phyloP scores from a whole-genome alignment of 2,888 invertebrate genomes.

The Phaonia tiefii region DNA sequence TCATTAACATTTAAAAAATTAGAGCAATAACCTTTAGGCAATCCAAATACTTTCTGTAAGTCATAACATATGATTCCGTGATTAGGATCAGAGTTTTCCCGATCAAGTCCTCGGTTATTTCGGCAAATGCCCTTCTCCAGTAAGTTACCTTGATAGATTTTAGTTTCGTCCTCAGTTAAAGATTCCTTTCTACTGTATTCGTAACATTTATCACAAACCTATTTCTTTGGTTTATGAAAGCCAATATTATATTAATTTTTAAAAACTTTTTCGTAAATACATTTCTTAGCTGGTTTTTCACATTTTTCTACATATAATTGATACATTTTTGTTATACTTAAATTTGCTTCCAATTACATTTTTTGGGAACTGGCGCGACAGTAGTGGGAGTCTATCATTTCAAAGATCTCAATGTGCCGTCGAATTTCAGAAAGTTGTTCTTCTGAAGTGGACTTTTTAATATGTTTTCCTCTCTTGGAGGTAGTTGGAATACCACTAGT shows the following conservation, averaged over 20 bases:
- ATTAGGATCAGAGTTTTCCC: background rate
- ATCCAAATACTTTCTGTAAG: constrained; percentile 8
- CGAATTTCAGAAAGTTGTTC: background rate
- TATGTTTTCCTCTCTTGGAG: constrained; percentile 7
- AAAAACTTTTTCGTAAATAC: constrained; percentile 7
- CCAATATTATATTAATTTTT: constrained; percentile 6
- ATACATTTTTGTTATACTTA: constrained; percentile 9
- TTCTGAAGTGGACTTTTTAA: background rate
- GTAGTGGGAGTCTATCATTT: constrained; percentile 6
- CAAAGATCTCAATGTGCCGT: background rate
- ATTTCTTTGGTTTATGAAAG: no score
- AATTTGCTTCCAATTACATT: background rate
- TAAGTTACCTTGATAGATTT: background rate
- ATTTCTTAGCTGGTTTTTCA: background rate
- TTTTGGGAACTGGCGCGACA: background rate
- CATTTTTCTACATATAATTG: background rate
- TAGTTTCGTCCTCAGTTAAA: background rate
- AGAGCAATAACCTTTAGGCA: background rate
- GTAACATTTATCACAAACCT: constrained; percentile 16
- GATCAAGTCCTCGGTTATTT: background rate
- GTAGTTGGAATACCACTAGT: background rate
- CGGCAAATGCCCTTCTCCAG: background rate
- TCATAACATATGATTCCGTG: constrained; percentile 1
- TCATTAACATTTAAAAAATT: no score
- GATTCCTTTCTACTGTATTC: background rate